Base-by-base conservation (phyloP, 2,797 vertebrate species). In the Artibeus lituratus region DNA sequence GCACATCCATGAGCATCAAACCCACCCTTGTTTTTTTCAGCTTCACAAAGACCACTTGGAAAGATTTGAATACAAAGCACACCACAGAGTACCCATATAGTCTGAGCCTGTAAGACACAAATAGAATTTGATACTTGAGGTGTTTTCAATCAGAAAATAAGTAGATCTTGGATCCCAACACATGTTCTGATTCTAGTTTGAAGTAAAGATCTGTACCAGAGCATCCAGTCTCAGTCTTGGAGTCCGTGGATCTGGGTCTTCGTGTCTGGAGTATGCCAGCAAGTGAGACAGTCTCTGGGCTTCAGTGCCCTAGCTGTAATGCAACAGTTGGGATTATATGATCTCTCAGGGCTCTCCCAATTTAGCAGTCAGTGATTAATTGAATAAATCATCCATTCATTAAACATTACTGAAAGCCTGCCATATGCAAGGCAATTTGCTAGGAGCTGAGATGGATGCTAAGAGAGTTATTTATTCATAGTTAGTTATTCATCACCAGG, bases 341-440 rank as follows among this genome's bases (percentile, higher is more conserved):
- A 72, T 90, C 69, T 87, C 74, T 83, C 29, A 44, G 65, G 29
- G 10, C 39, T 67, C 22, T 95, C 89, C 35, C 26, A 65, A 62
- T 81, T 89, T 55, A 94, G 65, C 35, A 86, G 81, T 95, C 78
- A 67, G 74, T 91, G 74, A 91, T 94, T 94, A 92, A 90, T 24
- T 85, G 65, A 94, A 84, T 84, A 92, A 96, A 94, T 92, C 76
- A 49, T 35, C 51, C 47, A 81, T 81, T 92, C 94, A 94, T 73
- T 91, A 92, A 92, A 73, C 29, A 84, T 74, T 93, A 96, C 69
- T 90, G 67, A 89, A 59, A 92, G 39, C 22, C 39, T 95, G 76
- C n/a, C 78, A 92, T 69, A 87, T 82, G 47, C 59, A 94, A 78
- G 49, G 32, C 70, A 94, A 86, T 87, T 94, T 94, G 74, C 53